Evolutionary conservation across 2,888 invertebrate genomes (phyloP).

Genomic region (Caenorhabditis sulstoni): DNA sequence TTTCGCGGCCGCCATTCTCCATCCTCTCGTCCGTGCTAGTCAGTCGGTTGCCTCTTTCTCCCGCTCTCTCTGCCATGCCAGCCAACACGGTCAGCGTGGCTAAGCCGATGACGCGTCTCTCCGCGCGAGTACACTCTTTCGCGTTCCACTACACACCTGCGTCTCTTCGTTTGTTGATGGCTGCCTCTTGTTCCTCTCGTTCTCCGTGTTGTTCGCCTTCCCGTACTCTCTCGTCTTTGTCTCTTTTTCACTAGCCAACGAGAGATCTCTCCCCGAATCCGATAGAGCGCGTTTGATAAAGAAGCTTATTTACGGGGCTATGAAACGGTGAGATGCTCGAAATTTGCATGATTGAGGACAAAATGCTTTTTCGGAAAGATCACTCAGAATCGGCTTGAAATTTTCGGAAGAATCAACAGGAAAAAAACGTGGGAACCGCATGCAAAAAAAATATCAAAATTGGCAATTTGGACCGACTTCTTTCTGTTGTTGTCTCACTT

Average conservation of each 20-base stretch:
- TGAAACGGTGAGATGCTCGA: background rate
- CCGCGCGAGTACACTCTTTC: background rate
- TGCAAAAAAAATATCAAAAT: too few species aligned
- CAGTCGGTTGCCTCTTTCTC: conserved; percentile 43
- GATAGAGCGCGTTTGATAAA: conserved; percentile 35
- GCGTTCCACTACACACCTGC: conserved; percentile 12
- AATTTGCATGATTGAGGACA: background rate
- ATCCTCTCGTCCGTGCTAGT: conserved; percentile 51
- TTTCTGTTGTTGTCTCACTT: background rate
- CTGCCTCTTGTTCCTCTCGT: background rate
- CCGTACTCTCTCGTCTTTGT: conserved; percentile 12
- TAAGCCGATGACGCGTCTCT: conserved; percentile 4
- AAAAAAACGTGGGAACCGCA: too few species aligned
- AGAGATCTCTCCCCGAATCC: conserved; percentile 27
- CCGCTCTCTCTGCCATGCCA: conserved; percentile 43
- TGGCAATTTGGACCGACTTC: background rate
- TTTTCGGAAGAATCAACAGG: too few species aligned
- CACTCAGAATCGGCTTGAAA: too few species aligned
- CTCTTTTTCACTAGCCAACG: conserved; percentile 3
- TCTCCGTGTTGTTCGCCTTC: conserved; percentile 11
- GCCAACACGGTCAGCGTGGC: conserved; percentile 17
- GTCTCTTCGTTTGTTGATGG: conserved; percentile 13
- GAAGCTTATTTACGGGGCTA: background rate
- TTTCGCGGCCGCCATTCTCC: conserved; percentile 53
- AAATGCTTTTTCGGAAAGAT: too few species aligned